Conservation (phyloP, 2,888 invertebrate species). For the Chrysina gloriosa region DNA sequence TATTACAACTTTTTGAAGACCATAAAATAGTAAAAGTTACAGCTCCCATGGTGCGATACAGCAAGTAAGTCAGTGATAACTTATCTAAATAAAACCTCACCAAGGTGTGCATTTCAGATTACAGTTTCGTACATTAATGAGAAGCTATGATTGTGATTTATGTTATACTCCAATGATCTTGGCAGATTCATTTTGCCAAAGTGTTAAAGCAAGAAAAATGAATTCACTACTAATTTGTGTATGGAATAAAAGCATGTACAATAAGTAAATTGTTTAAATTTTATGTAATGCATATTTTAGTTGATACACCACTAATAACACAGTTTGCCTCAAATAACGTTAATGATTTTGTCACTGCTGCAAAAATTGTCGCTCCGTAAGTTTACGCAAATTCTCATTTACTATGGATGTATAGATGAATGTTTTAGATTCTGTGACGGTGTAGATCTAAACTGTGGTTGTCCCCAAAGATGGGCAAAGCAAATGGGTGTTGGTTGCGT, state of each 20-base stretch:
- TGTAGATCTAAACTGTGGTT: slow-evolving; percentile 97
- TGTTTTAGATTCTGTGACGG: slow-evolving; percentile 82
- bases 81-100: background rate
- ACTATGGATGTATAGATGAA: background rate
- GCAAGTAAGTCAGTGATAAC: slow-evolving; percentile 71
- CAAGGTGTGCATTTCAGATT: slow-evolving; percentile 66
- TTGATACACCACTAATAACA: slow-evolving; percentile 87
- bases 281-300: slow-evolving; percentile 60
- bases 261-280: slow-evolving; percentile 6
- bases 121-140: slow-evolving; percentile 80
- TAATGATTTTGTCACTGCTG: slow-evolving; percentile 85
- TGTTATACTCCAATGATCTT: slow-evolving; percentile 98
- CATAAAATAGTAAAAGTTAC: slow-evolving; percentile 79
- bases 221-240: slow-evolving; percentile 79
- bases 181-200: slow-evolving; percentile 92
- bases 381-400: slow-evolving; percentile 53
- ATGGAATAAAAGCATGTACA: slow-evolving; percentile 42
- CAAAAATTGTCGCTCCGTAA: slow-evolving; percentile 84
- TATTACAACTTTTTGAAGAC: slow-evolving; percentile 75
- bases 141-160: slow-evolving; percentile 87
- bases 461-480: slow-evolving; percentile 96
- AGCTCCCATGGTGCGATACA: slow-evolving; percentile 97
- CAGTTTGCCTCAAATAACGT: slow-evolving; percentile 94
- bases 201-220: slow-evolving; percentile 85
- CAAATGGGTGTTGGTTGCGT: slow-evolving; percentile 90